These are phyloP conservation scores for Sebastes hopkinsi DNA, from an alignment of 2,797 vertebrate species.

Conservation along the genomic window DNA sequence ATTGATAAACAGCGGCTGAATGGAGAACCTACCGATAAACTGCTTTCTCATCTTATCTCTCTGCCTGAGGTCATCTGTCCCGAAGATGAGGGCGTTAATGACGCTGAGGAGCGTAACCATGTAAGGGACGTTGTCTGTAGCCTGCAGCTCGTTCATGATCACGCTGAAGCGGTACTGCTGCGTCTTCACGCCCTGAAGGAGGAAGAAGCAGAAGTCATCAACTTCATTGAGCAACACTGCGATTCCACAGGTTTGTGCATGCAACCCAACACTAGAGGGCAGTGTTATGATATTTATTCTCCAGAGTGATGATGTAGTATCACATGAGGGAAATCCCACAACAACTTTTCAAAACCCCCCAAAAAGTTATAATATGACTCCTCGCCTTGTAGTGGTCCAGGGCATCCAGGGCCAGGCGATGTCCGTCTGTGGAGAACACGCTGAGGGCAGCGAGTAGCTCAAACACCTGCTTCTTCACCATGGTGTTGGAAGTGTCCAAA, in stretches of 20 bases:
- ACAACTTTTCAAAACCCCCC: neutral
- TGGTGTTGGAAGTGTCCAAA: constrained; percentile 95
- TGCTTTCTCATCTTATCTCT: constrained; percentile 93
- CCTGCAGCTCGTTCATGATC: constrained; percentile 92
- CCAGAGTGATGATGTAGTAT: neutral
- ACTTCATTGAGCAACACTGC: neutral
- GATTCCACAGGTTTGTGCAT: neutral
- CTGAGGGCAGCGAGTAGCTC: constrained; percentile 96
- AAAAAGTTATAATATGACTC: neutral
- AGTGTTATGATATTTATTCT: neutral
- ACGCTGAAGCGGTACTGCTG: constrained; percentile 98
- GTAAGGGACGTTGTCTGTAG: constrained; percentile 92
- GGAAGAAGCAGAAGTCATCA: neutral
- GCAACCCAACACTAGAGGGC: constrained; percentile 42
- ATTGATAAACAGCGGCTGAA: neutral
- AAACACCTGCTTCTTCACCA: constrained; percentile 99
- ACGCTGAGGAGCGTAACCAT: constrained; percentile 94
- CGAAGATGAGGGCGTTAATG: constrained; percentile 94
- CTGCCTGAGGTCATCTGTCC: constrained; percentile 87
- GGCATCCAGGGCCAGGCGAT: constrained; percentile 90
- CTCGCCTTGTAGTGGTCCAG: constrained; percentile 97
- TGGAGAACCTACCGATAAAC: constrained; percentile 88
- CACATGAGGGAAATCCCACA: neutral
- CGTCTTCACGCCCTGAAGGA: constrained; percentile 87
- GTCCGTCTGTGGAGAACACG: constrained; percentile 92